These are phyloP conservation scores for Bacillus rossius DNA, from an alignment of 1,140 invertebrate genomes.

Conservation along the genomic window DNA sequence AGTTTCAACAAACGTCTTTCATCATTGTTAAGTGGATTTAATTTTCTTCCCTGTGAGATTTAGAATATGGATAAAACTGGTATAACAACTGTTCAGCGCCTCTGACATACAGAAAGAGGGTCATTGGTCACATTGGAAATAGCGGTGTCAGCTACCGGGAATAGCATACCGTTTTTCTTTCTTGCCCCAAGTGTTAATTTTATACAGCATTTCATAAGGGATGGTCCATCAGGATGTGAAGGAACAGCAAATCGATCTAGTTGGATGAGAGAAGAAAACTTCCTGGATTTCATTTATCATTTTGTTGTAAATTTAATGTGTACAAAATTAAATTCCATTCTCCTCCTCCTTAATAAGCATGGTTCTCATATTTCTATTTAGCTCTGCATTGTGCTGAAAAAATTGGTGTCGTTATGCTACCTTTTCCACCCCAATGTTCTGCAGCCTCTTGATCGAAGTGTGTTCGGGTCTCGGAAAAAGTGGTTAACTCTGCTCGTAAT, in stretches of 20 bases:
- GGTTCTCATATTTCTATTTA: too few species aligned
- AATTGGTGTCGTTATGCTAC: too few species aligned
- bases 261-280: conserved; percentile 1
- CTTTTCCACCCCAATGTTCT: too few species aligned
- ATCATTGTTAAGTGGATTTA: not conserved
- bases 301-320: too few species aligned
- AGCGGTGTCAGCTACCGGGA: conserved; percentile 31
- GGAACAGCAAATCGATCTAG: not conserved
- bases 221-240: conserved; percentile 34
- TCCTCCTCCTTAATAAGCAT: too few species aligned
- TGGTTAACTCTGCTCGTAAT: too few species aligned
- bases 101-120: conserved; percentile 34
- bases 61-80: conserved; percentile 6
- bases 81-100: not conserved
- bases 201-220: conserved; percentile 40
- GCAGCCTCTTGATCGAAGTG: too few species aligned
- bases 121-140: conserved; percentile 39
- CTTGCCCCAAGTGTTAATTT: conserved; percentile 39
- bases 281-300: too few species aligned
- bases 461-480: too few species aligned
- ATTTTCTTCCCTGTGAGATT: not conserved
- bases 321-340: too few species aligned
- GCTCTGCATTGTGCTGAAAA: too few species aligned
- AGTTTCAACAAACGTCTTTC: conserved; percentile 41
- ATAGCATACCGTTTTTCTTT: conserved; percentile 36